A percentile compares a stretch with the other conserved stretches of the same genome.
These are phyloP conservation scores for Beris morrisii DNA, from an alignment of 2,888 invertebrate species.

Conservation along the genomic window DNA sequence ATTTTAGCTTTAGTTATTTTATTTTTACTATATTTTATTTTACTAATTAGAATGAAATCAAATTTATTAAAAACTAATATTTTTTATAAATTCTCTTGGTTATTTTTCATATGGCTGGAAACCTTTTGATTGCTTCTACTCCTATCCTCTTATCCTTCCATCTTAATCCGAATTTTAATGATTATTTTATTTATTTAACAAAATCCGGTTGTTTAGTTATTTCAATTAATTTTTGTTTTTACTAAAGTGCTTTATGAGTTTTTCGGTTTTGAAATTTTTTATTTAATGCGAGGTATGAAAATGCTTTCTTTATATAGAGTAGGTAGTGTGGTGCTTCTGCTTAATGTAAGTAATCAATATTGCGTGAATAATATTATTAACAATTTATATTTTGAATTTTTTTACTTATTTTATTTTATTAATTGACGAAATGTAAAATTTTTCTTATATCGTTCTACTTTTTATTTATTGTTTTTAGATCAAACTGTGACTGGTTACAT, in stretches of 20 bases:
- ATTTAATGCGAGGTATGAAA: slow-evolving; percentile 12
- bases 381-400: slow-evolving; percentile 40
- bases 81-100: no score
- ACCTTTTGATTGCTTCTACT: no score
- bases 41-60: no score
- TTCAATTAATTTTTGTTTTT: slow-evolving; percentile 1
- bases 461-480: slow-evolving; percentile 42
- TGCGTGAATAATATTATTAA: no score
- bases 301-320: slow-evolving; percentile 17
- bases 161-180: no score
- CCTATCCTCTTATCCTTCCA: no score
- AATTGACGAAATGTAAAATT: background rate
- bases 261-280: background rate
- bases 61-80: no score
- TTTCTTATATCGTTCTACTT: background rate
- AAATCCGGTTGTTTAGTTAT: background rate
- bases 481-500: slow-evolving; percentile 45
- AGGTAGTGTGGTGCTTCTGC: slow-evolving; percentile 23
- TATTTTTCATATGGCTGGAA: no score
- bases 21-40: no score
- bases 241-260: slow-evolving; percentile 20
- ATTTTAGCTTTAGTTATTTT: no score
- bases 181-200: no score
- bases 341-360: slow-evolving; percentile 26
- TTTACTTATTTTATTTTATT: slow-evolving; percentile 36